These are phyloP conservation scores for Zhuqinia jingwanae DNA, from an alignment of 2,888 invertebrate species.

Conservation along the genomic window DNA sequence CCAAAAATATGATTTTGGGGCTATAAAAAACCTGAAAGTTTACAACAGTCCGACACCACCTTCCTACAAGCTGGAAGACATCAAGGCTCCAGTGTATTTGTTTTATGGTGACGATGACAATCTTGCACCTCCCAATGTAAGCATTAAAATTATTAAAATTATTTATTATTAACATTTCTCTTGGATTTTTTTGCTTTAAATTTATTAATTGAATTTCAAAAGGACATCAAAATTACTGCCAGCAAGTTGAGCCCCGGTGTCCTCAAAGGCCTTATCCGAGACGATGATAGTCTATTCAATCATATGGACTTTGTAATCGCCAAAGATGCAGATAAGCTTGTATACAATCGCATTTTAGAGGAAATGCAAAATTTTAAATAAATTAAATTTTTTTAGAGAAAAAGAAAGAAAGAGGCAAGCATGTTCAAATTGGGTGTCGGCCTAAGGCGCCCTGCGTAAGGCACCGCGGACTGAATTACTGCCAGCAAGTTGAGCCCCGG, in stretches of 20 bases:
- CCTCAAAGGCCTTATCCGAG: neutral
- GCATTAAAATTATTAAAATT: too few relatives aligned
- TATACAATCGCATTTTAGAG: neutral
- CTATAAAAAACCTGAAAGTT: neutral
- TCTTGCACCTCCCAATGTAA: slow-evolving; percentile 36
- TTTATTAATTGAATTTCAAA: neutral
- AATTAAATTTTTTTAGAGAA: too few relatives aligned
- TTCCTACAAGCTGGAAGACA: neutral
- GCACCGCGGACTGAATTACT: too few relatives aligned
- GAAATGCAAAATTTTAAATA: slow-evolving; percentile 1
- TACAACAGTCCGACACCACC: neutral
- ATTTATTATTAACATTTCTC: neutral
- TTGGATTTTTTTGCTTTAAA: neutral
- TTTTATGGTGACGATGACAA: slow-evolving; percentile 25
- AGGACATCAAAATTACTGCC: slow-evolving; percentile 30
- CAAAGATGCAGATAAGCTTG: neutral
- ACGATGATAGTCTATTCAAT: neutral
- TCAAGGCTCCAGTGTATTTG: slow-evolving; percentile 37
- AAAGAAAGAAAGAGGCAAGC: too few relatives aligned
- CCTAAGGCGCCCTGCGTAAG: too few relatives aligned
- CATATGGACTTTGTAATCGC: neutral
- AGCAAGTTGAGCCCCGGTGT: neutral
- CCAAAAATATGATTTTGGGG: slow-evolving; percentile 36
- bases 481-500: neutral
- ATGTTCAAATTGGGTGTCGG: too few relatives aligned